phyloP scores from a whole-genome alignment of 2,797 vertebrate species.

The Coregonus ussuriensis region DNA sequence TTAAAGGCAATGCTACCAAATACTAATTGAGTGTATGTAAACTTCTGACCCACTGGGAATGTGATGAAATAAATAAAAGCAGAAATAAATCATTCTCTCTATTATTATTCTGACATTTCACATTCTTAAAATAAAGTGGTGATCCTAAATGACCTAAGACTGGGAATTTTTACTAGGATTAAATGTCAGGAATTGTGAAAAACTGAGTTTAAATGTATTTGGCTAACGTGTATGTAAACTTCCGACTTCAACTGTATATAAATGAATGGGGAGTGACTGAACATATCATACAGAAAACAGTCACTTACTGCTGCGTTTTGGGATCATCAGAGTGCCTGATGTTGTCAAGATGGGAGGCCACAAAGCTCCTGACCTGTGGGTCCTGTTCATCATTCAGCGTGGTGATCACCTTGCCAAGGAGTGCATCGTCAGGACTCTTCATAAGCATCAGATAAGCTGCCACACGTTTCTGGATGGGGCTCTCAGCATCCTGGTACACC shows the following conservation, averaged over 20 bases:
- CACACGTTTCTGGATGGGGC: constrained; percentile 82
- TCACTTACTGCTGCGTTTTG: constrained; percentile 78
- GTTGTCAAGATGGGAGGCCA: constrained; percentile 87
- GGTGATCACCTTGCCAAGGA: constrained; percentile 70
- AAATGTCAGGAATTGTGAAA: too few relatives aligned
- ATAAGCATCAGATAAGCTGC: constrained; percentile 89
- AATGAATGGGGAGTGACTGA: background rate
- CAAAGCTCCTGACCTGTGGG: constrained; percentile 85
- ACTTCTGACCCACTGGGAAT: too few relatives aligned
- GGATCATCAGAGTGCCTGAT: constrained; percentile 76
- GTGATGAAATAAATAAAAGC: too few relatives aligned
- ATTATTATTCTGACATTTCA: too few relatives aligned
- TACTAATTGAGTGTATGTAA: too few relatives aligned
- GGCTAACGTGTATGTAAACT: too few relatives aligned
- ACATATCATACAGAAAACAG: background rate
- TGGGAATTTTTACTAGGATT: too few relatives aligned
- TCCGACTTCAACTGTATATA: background rate
- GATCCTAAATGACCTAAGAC: too few relatives aligned
- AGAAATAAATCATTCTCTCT: too few relatives aligned
- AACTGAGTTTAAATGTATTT: too few relatives aligned
- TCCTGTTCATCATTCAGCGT: constrained; percentile 69
- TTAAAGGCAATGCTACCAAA: too few relatives aligned
- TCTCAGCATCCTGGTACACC: constrained; percentile 67
- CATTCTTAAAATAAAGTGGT: too few relatives aligned
- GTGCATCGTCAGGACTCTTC: constrained; percentile 71